These are phyloP conservation scores for Orius insidiosus DNA, from an alignment of 1,140 invertebrate species.

Conservation along the genomic window DNA sequence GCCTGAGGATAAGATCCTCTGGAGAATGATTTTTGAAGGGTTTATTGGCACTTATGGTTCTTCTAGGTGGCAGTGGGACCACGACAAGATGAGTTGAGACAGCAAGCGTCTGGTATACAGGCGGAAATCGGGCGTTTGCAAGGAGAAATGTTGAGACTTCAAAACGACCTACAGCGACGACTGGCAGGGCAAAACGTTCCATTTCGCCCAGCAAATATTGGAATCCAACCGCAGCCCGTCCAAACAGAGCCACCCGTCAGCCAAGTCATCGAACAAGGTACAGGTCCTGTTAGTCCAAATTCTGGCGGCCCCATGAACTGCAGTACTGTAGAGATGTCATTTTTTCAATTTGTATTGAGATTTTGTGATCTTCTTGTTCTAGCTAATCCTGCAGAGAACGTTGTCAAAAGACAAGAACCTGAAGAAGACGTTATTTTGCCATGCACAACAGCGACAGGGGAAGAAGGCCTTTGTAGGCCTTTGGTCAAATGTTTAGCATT, in stretches of 20 bases:
- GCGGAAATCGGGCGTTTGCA: conserved; percentile 18
- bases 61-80: conserved; percentile 6
- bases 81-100: conserved; percentile 6
- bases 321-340: too few relatives aligned
- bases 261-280: too few relatives aligned
- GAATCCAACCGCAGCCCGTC: neutral
- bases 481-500: conserved; percentile 29
- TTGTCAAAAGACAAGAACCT: neutral
- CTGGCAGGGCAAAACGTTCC: conserved; percentile 13
- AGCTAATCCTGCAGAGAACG: too few relatives aligned
- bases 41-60: too few relatives aligned
- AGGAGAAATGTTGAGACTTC: conserved; percentile 14
- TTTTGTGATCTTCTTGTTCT: too few relatives aligned
- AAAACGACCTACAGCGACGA: conserved; percentile 21
- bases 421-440: conserved; percentile 8
- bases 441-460: conserved; percentile 19
- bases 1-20: too few relatives aligned
- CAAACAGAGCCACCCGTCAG: conserved; percentile 1
- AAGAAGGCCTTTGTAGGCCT: conserved; percentile 25
- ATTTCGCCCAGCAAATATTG: neutral
- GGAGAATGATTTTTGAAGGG: too few relatives aligned
- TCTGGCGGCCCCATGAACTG: too few relatives aligned
- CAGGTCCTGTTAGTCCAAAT: too few relatives aligned
- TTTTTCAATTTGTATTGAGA: too few relatives aligned
- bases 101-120: conserved; percentile 14